These are phyloP conservation scores for Drymodes brunneopygia DNA, from an alignment of 2,113 vertebrate species.

Conservation along the genomic window DNA sequence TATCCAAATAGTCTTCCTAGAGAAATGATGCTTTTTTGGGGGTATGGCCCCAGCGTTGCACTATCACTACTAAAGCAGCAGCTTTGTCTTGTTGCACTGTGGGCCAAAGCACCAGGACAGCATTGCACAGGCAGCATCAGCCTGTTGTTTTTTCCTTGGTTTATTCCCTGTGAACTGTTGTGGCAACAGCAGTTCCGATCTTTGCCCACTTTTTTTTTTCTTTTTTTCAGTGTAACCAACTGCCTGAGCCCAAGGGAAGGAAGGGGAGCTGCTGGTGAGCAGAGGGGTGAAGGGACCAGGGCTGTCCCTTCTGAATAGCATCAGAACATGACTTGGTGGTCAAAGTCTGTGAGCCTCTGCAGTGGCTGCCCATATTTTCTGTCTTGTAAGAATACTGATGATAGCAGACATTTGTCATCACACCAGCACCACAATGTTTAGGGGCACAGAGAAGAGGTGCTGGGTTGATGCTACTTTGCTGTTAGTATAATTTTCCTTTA, in stretches of 20 bases:
- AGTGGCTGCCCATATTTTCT: not conserved
- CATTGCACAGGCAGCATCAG: not conserved
- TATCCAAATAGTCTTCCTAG: not conserved
- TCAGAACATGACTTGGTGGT: not conserved
- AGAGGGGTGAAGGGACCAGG: not conserved
- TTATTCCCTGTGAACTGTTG: not conserved
- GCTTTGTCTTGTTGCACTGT: not conserved
- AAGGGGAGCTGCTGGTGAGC: not conserved
- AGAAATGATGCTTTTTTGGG: not conserved
- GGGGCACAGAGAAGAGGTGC: not conserved
- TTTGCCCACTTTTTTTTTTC: not conserved
- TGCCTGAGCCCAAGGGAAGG: not conserved
- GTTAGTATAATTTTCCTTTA: not conserved
- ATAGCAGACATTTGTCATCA: not conserved
- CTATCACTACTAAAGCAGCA: not conserved
- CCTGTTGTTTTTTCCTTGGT: not conserved
- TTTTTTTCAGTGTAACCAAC: not conserved
- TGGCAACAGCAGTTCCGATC: not conserved
- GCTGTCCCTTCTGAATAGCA: not conserved
- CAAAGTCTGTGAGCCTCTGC: not conserved
- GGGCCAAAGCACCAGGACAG: not conserved
- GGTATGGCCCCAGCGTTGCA: fast-evolving
- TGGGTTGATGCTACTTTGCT: not conserved
- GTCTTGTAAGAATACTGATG: not conserved
- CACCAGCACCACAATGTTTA: not conserved